Conservation (phyloP, 1,140 invertebrate species). For the Dolichoris vasculosae region DNA sequence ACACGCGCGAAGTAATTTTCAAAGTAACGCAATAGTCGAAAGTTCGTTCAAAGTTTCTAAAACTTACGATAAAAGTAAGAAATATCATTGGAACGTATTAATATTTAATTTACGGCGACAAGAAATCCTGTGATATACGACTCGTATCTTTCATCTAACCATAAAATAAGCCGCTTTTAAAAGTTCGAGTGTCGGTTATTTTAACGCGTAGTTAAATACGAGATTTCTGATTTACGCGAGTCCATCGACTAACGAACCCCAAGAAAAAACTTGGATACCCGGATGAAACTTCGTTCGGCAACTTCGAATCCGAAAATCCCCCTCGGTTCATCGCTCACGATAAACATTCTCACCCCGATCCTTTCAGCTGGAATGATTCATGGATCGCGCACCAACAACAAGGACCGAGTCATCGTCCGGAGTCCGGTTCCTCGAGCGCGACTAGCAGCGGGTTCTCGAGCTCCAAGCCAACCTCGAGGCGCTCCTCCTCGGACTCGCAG, state of each 20-base stretch:
- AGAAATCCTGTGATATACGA: neutral
- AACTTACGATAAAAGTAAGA: too few species aligned
- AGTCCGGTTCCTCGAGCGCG: slow-evolving; percentile 20
- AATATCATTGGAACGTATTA: too few species aligned
- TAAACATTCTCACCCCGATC: neutral
- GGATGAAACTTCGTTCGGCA: too few species aligned
- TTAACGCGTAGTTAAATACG: neutral
- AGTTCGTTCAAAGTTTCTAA: too few species aligned
- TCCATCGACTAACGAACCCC: neutral
- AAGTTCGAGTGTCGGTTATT: neutral
- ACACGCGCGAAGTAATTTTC: too few species aligned
- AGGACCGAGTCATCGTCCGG: slow-evolving; percentile 41
- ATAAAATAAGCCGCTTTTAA: neutral
- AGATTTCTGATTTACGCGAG: too few species aligned
- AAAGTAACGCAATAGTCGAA: too few species aligned
- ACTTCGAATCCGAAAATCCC: too few species aligned
- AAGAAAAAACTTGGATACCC: too few species aligned
- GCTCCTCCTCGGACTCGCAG: slow-evolving; percentile 32
- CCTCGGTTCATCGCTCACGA: neutral
- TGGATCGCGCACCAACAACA: slow-evolving; percentile 58
- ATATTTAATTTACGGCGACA: neutral
- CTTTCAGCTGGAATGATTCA: slow-evolving; percentile 70
- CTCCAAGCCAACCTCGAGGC: slow-evolving; percentile 40
- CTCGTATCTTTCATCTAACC: neutral
- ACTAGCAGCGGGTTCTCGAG: slow-evolving; percentile 11